Evolutionary conservation across 2,888 invertebrate genomes (phyloP).

Genomic region (Exephanes ischioxanthus): DNA sequence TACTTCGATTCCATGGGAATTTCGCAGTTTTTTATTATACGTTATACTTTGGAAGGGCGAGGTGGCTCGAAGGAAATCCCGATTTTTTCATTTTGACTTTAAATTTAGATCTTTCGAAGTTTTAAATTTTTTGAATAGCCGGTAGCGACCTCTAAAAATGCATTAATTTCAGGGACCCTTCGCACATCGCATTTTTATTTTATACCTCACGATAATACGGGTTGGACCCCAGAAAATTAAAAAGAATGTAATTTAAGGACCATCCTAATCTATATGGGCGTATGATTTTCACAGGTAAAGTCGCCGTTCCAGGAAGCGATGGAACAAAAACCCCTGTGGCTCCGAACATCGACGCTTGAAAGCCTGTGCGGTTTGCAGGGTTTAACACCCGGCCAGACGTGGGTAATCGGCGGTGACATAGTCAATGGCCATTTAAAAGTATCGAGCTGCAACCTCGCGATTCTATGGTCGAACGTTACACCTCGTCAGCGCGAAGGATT

Average conservation of each 20-base stretch:
- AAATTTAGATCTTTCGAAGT: no score
- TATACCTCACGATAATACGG: no score
- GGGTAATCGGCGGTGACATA: conserved; percentile 87
- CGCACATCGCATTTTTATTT: no score
- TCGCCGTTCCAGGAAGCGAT: conserved; percentile 86
- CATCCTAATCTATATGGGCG: not conserved
- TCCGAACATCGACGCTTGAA: conserved; percentile 88
- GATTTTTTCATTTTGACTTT: no score
- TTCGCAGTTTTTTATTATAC: no score
- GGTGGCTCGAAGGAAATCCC: no score
- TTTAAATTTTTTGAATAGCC: no score
- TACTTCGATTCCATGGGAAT: no score
- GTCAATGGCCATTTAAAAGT: conserved; percentile 86
- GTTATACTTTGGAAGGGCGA: no score
- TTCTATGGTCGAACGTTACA: conserved; percentile 90
- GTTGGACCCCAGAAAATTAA: not conserved
- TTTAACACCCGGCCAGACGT: conserved; percentile 87
- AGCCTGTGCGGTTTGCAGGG: conserved; percentile 88
- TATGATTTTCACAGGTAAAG: conserved; percentile 59
- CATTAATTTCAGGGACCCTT: no score
- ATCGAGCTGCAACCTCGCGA: conserved; percentile 88
- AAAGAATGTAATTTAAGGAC: not conserved
- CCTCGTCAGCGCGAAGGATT: conserved; percentile 92
- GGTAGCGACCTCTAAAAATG: no score
- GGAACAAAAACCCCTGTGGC: conserved; percentile 86